Evolutionary conservation across 2,797 vertebrate species (phyloP), one percentile per base, ranked within the genome.

Genomic region (Chromobotia macracanthus): DNA sequence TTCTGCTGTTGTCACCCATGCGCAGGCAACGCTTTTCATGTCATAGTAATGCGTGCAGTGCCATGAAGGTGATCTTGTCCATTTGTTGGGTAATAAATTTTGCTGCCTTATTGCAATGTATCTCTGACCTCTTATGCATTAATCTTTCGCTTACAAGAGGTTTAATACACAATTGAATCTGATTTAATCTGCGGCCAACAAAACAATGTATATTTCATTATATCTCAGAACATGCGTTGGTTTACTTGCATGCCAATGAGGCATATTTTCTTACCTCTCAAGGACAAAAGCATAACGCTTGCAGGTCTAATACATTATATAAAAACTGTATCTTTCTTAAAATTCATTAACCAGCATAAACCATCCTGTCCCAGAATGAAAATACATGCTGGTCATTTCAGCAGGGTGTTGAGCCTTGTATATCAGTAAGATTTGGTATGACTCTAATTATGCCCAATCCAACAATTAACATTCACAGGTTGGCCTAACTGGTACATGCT

Each of bases 61-160:
- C 89, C 91, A 90, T 90, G 92, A 90, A 90, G 88, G 89, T 90
- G 88, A 91, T 89, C 85, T 75, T 83, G 82, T 85, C 86, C 87
- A 75, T 70, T 46, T 79, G 55, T 53, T 55, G 38, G 75, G 38
- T 89, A 87, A 91, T 91, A 83, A 82, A 88, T 89, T 85, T 82
- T 72, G 75, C 84, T 84, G 87, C 89, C 85, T 87, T 89, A 86
- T 84, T 86, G 46, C 77, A 77, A 75, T 66, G 73, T 81, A 64
- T 80, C 80, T 72, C 15, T 41, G 63, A 67, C 77, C 64, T 72
- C 68, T 80, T 82, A 23, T 51, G 73, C 66, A 81, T 72, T 68
- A 51, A 84, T 71, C 60, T 21, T 68, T 67, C 21, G 35, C 61
- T 64, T 31, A 61, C 25, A 60, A 21, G 18, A 68, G 44, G 50